Evolutionary conservation across 2,888 invertebrate species (phyloP), one percentile per base, ranked within the genome.

Genomic region (Pristionchus mayeri): DNA sequence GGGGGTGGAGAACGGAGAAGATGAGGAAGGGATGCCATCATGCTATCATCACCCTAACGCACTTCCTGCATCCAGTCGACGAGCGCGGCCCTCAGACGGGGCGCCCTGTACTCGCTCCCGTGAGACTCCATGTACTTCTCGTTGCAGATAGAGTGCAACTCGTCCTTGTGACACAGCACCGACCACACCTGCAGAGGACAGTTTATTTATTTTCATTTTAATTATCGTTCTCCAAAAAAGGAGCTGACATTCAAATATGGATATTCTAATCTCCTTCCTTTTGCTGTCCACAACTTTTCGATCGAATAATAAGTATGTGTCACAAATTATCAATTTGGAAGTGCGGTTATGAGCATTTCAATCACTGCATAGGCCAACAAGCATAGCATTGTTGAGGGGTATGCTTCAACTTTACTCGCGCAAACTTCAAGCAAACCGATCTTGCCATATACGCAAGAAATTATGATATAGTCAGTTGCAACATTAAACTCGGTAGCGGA

Each of bases 61-160:
- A n/a, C 48, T 95, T 98, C 98, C 94, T 96, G 97, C 85, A 98
- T 94, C 99, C 99, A 99, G 93, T 99, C 98, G 86, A 99, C 94
- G 2, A 99, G 95, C 88, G 98, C 97, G 78, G 97, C 96, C 90
- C 99, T 95, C 98, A 98, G 98, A 88, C 96, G 95, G 0, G 97
- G 95, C 93, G 96, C 85, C 84, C 98, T 94, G 76, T 95, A 96
- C 30, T 13, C 7, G 13, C 44, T 21, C 4, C 13, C 4, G 4
- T n/a, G 4, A 4, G 4, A 18, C 16, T 54, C 54, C 92, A 87
- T 82, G 80, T 85, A 82, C 63, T 85, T n/a, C n/a, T 85, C 75
- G 93, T 96, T 95, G 90, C 96, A 21, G 86, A 87, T 95, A 52
- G 88, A 88, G 87, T 93, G 93, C 60, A 92, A 90, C 88, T 95